Base-by-base conservation (phyloP, 2,113 vertebrate species). In the Syrmaticus mikado region DNA sequence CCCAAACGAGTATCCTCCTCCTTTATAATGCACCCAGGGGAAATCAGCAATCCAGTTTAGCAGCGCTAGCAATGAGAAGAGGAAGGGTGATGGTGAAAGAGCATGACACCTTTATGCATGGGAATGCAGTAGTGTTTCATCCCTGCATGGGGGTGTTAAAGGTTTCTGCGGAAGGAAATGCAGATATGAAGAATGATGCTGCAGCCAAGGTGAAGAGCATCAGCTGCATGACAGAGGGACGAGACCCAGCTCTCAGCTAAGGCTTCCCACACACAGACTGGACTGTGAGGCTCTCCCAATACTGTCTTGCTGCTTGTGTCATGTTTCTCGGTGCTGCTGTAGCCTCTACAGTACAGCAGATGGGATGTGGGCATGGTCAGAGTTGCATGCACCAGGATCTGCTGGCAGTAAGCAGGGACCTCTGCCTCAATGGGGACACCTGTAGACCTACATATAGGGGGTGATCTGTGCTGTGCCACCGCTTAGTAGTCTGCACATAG, bases 371-470 rank as follows among this genome's bases (percentile, higher is more conserved):
- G 4, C 34, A 28, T 1, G 2, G 67, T 86, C 1, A 1, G 41
- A 48, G 65, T 16, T 45, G 45, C 38, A 15, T 0, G 0, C 2
- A 5, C 14, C 53, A 73, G 38, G 34, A 6, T 11, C 3, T 75
- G 18, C 43, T n/a, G 82, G 81, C 8, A 74, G 20, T 21, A 58
- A 80, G n/a, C 25, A 61, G 18, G 13, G 25, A 18, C 16, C 5
- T 15, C 30, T 28, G 8, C 15, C 57, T 82, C 10, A 1, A 13
- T 28, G 9, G 0, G 3, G 12, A 9, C 10, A 17, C n/a, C 81
- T 57, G 10, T 0, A 76, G 34, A 62, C 0, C 0, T 16, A 28
- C 0, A 2, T 32, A 19, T 10, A 32, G 53, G 50, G 53, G 10
- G 16, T 41, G 45, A 58, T 30, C 16, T 41, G 3, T 41, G 18